A percentile compares a stretch with the other conserved stretches of the same genome.
Conservation (phyloP, 2,797 vertebrate species). For the Squalus acanthias region DNA sequence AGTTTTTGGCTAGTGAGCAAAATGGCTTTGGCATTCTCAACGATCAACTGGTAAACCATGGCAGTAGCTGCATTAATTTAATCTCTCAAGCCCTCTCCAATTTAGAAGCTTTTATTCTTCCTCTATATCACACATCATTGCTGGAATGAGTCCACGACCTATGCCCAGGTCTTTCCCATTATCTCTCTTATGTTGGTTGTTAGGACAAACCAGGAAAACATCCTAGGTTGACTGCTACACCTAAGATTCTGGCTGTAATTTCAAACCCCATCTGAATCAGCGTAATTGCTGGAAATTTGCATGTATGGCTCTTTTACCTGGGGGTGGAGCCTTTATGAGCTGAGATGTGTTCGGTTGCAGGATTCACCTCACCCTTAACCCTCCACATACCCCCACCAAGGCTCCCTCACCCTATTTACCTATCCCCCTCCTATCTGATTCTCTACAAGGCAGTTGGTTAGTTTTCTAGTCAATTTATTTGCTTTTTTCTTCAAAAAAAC, state of each 20-base stretch:
- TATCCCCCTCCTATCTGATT: neutral
- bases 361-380: neutral
- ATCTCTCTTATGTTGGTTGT: neutral
- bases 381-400: too few relatives aligned
- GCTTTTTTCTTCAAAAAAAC: neutral
- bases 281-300: neutral
- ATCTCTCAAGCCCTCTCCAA: too few relatives aligned
- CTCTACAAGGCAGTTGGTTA: neutral
- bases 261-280: neutral
- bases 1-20: too few relatives aligned
- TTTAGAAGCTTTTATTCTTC: neutral
- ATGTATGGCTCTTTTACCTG: too few relatives aligned
- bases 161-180: too few relatives aligned
- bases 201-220: neutral
- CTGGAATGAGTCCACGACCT: neutral
- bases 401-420: neutral
- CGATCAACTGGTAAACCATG: too few relatives aligned
- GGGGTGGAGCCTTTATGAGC: neutral
- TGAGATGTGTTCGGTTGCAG: neutral
- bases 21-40: too few relatives aligned
- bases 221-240: neutral
- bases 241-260: neutral
- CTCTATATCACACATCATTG: neutral
- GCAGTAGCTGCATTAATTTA: too few relatives aligned
- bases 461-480: neutral